These are phyloP conservation scores for Deilephila elpenor DNA, from an alignment of 2,888 invertebrate genomes.

Conservation along the genomic window DNA sequence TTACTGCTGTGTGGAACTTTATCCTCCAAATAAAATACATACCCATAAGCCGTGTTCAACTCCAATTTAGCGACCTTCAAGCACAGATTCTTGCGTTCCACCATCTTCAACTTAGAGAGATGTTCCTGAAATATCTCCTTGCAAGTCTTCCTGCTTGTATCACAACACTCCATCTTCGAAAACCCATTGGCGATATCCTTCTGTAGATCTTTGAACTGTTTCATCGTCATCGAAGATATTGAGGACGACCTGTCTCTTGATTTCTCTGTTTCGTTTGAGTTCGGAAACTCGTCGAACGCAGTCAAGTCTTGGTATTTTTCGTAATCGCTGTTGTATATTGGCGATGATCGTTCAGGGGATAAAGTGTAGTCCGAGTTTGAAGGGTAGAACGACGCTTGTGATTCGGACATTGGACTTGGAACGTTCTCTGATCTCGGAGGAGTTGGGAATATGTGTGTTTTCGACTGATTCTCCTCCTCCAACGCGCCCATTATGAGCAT, in stretches of 20 bases:
- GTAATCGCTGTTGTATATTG: constrained; percentile 60
- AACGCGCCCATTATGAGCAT: constrained; percentile 38
- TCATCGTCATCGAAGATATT: constrained; percentile 60
- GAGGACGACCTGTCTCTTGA: constrained; percentile 50
- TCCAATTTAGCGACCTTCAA: constrained; percentile 64
- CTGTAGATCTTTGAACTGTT: constrained; percentile 73
- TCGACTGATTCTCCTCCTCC: constrained; percentile 31
- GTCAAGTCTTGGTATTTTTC: constrained; percentile 70
- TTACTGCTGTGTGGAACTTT: no score
- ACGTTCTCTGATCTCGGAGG: constrained; percentile 69
- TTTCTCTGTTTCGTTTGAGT: constrained; percentile 44
- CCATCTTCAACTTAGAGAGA: constrained; percentile 53
- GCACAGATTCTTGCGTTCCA: constrained; percentile 60
- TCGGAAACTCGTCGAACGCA: constrained; percentile 49
- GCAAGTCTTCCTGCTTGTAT: constrained; percentile 53
- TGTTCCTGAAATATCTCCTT: constrained; percentile 65
- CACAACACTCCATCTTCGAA: constrained; percentile 70
- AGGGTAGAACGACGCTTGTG: constrained; percentile 54
- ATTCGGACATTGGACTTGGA: constrained; percentile 64
- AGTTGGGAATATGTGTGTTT: constrained; percentile 55
- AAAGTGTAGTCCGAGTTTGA: constrained; percentile 59
- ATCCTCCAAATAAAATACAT: constrained; percentile 42
- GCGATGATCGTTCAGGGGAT: constrained; percentile 63
- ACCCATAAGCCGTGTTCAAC: constrained; percentile 66
- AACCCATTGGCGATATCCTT: constrained; percentile 64